Conservation (phyloP, 2,113 vertebrate genomes). For the Columba livia region DNA sequence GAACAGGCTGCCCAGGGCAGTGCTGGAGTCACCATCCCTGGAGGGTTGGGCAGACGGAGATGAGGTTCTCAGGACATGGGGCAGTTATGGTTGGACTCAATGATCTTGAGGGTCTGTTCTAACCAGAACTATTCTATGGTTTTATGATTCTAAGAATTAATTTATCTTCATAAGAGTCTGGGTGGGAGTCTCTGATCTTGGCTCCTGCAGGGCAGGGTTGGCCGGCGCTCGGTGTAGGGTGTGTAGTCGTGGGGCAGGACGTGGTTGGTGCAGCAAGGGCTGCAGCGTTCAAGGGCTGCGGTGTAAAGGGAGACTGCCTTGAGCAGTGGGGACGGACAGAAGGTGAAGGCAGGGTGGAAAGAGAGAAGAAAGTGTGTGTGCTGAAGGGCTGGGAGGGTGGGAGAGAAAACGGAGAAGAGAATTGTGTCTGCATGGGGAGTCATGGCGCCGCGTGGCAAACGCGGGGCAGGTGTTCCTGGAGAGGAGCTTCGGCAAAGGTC, state of each 20-base stretch:
- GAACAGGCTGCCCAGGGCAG: too few relatives aligned
- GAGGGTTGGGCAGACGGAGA: too few relatives aligned
- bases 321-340: neutral
- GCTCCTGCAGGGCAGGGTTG: neutral
- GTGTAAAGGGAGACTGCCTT: neutral
- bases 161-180: neutral
- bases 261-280: neutral
- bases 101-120: too few relatives aligned
- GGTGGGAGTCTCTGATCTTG: neutral
- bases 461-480: too few relatives aligned
- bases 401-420: neutral
- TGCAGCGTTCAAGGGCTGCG: neutral
- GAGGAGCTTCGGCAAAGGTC: too few relatives aligned
- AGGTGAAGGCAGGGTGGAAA: neutral
- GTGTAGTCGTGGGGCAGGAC: neutral
- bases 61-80: too few relatives aligned
- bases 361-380: neutral
- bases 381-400: neutral
- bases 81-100: too few relatives aligned
- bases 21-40: too few relatives aligned
- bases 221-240: neutral
- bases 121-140: too few relatives aligned
- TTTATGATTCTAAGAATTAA: neutral
- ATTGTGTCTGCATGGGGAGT: neutral
- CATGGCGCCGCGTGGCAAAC: rapidly evolving